These are phyloP conservation scores for Agelas oroides DNA, from an alignment of 37 sponge, comb jelly and placozoan species.

Conservation along the genomic window DNA sequence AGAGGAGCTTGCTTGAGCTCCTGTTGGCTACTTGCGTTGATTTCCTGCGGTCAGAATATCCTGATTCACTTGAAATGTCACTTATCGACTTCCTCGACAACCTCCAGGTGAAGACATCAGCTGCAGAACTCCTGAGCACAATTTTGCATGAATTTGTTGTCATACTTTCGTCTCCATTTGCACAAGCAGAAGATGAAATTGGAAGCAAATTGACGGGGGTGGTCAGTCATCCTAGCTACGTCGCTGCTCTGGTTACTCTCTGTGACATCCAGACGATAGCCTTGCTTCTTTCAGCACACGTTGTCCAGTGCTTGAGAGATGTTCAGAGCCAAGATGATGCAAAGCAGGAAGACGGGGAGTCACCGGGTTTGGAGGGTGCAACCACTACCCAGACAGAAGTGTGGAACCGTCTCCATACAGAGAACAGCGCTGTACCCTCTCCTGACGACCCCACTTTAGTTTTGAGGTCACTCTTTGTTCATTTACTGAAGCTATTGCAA, in stretches of 20 bases:
- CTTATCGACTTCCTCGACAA: constrained; percentile 13
- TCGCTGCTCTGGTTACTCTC: constrained; percentile 61
- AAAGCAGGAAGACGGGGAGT: no score
- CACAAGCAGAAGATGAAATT: neutral
- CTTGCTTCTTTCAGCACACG: constrained; percentile 17
- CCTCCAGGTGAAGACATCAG: constrained; percentile 22
- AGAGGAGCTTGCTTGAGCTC: constrained; percentile 56
- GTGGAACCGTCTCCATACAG: no score
- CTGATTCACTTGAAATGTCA: constrained; percentile 25
- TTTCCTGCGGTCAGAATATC: constrained; percentile 44
- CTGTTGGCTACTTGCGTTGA: constrained; percentile 22
- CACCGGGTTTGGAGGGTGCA: no score
- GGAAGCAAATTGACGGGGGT: neutral
- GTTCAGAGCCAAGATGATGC: neutral
- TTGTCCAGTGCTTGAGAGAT: neutral
- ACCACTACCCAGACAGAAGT: no score
- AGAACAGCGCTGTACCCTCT: neutral
- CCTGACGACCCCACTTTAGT: neutral
- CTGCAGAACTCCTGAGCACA: constrained; percentile 8
- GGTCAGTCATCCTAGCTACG: constrained; percentile 31
- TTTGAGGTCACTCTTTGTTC: constrained; percentile 5
- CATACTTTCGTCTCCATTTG: neutral
- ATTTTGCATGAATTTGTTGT: constrained; percentile 22
- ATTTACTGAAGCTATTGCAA: constrained; percentile 32
- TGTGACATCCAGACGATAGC: constrained; percentile 63